Evolutionary conservation across 2,113 vertebrate genomes (phyloP), one percentile per base, ranked within the genome.

Genomic region (Ptilorrhoa leucosticta): DNA sequence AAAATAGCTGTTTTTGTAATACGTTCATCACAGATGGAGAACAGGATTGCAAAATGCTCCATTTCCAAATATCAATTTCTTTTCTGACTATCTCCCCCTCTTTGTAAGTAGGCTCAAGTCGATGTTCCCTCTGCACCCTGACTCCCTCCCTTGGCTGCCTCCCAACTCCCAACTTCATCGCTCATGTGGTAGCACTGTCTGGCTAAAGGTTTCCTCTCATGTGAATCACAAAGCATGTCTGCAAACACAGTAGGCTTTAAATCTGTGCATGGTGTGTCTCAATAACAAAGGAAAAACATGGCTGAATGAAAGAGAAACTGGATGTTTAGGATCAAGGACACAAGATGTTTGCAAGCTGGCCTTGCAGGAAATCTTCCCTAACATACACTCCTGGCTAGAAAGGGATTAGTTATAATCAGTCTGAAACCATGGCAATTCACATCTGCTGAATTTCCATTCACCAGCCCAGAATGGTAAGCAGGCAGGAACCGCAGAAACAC

Each of bases 81-180:
- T 42, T 94, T 84, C 18, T 0, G 2, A 10, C 15, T 63, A 33
- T 65, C 35, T 92, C 19, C 5, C 8, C 7, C 10, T 63, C 35
- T 73, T 54, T 60, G 16, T 75, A 63, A 51, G 33, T 68, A 75
- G 60, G 35, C n/a, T 72, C 31, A 83, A 63, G 33, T 17, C 0
- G 0, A 64, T 2, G 9, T 33, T 71, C 13, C 77, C 4, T 7
- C 33, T 50, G 48, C 39, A 69, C 58, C 39, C 44, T 0, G 0
- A 35, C 40, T 72, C 7, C 71, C 53, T 64, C 33, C 48, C 30
- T 89, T 69, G 53, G 37, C 57, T 71, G 23, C 45, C 63, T 84
- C 40, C 35, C 58, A 72, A 1, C 18, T 72, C 35, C 45, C 57
- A 71, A 0, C 30, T 50, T 35, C 11, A 33, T 47, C 0, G 0